These are phyloP conservation scores for Araneus ventricosus DNA, from an alignment of 1,140 invertebrate genomes.

Conservation along the genomic window DNA sequence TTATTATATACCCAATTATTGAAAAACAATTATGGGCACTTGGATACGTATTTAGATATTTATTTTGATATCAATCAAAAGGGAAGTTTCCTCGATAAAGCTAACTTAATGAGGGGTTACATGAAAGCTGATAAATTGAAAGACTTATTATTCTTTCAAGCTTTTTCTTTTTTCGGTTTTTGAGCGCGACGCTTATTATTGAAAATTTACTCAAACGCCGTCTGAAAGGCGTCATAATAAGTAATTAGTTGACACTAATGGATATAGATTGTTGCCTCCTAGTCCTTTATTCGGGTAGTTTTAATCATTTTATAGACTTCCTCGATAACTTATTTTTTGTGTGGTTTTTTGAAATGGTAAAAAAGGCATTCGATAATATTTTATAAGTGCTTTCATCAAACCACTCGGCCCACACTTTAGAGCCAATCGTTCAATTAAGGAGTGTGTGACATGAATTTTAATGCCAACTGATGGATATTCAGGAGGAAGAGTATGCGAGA, in stretches of 20 bases:
- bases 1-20: too few species aligned
- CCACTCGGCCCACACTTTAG: constrained; percentile 32
- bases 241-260: constrained; percentile 66
- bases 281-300: background rate
- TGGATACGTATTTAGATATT: background rate
- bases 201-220: constrained; percentile 10
- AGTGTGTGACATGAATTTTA: constrained; percentile 32
- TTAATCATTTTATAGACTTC: constrained; percentile 4
- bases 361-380: background rate
- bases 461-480: background rate
- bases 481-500: too few species aligned
- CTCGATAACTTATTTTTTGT: constrained; percentile 25
- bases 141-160: background rate
- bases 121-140: constrained; percentile 51
- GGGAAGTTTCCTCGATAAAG: background rate
- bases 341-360: background rate
- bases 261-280: constrained; percentile 31
- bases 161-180: constrained; percentile 21
- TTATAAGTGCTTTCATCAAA: constrained; percentile 51
- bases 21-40: background rate
- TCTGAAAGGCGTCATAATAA: constrained; percentile 49
- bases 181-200: constrained; percentile 12
- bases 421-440: constrained; percentile 43
- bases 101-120: constrained; percentile 50
- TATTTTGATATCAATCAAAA: constrained; percentile 7